phyloP scores from a whole-genome alignment of 2,113 vertebrate species.

The Menura novaehollandiae region DNA sequence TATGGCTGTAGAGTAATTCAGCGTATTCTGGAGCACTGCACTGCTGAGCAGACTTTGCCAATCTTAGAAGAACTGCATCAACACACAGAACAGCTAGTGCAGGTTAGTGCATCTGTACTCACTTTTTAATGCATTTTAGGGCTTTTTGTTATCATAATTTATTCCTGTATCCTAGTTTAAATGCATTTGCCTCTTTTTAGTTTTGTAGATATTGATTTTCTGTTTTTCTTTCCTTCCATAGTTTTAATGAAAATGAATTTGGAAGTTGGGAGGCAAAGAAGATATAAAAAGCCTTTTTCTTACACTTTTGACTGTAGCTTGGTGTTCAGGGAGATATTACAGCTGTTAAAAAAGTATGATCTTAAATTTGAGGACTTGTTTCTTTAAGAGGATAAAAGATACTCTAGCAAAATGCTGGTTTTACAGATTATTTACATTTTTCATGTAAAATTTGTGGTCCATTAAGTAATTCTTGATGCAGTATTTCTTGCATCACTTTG shows the following conservation, averaged over 20 bases:
- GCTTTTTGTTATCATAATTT: background rate
- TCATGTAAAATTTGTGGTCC: background rate
- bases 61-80: constrained; percentile 93
- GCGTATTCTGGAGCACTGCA: constrained; percentile 94
- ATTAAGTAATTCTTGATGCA: background rate
- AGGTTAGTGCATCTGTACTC: constrained; percentile 70
- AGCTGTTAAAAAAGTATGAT: background rate
- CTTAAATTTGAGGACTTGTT: background rate
- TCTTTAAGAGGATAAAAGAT: background rate
- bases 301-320: constrained; percentile 17
- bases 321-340: background rate
- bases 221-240: constrained; percentile 35
- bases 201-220: background rate
- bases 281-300: constrained; percentile 10
- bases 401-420: background rate
- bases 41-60: constrained; percentile 91
- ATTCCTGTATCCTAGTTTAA: background rate
- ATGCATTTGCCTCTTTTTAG: background rate
- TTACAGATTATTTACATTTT: background rate
- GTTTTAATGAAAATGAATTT: constrained; percentile 48
- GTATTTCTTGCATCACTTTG: background rate
- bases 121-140: background rate
- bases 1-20: constrained; percentile 97
- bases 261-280: constrained; percentile 54
- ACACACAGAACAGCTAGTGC: constrained; percentile 93